A percentile compares a stretch with the other conserved stretches of the same genome.
Conservation (phyloP, 2,888 invertebrate species). For the Ornithoptera alexandrae region DNA sequence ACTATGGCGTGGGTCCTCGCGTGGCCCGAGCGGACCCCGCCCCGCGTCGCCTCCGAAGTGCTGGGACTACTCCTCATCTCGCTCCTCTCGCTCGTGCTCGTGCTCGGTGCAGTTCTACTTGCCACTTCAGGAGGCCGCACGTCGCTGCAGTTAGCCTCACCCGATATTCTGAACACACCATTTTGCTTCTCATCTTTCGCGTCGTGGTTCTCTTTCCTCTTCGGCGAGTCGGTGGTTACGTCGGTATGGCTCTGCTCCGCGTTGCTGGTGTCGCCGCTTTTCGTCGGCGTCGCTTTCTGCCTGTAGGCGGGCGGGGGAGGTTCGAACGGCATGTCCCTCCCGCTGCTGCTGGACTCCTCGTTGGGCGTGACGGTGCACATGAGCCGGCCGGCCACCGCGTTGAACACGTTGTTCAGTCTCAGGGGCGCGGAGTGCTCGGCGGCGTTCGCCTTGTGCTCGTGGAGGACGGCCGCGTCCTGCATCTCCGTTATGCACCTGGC, state of each 20-base stretch:
- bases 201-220: slow-evolving; percentile 56
- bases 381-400: slow-evolving; percentile 74
- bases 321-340: slow-evolving; percentile 70
- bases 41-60: slow-evolving; percentile 59
- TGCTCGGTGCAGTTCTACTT: slow-evolving; percentile 8
- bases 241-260: slow-evolving; percentile 70
- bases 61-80: slow-evolving; percentile 63
- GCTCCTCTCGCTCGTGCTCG: slow-evolving; percentile 62
- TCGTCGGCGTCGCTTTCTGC: slow-evolving; percentile 71
- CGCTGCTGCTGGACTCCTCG: slow-evolving; percentile 75
- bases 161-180: slow-evolving; percentile 73
- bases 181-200: slow-evolving; percentile 62
- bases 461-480: slow-evolving; percentile 87
- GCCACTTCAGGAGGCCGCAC: slow-evolving; percentile 64
- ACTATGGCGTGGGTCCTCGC: slow-evolving; percentile 88
- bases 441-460: slow-evolving; percentile 76
- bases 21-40: slow-evolving; percentile 81
- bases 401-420: slow-evolving; percentile 76
- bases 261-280: slow-evolving; percentile 64
- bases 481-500: slow-evolving; percentile 88
- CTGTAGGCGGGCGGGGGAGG: slow-evolving; percentile 70
- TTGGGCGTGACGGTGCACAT: slow-evolving; percentile 76
- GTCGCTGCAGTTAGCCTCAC: slow-evolving; percentile 70
- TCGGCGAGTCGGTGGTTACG: slow-evolving; percentile 67
- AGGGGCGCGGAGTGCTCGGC: slow-evolving; percentile 71